A percentile compares a stretch with the other conserved stretches of the same genome.
These are phyloP conservation scores for Cygnus buccinator DNA, from an alignment of 2,113 vertebrate species.

Conservation along the genomic window DNA sequence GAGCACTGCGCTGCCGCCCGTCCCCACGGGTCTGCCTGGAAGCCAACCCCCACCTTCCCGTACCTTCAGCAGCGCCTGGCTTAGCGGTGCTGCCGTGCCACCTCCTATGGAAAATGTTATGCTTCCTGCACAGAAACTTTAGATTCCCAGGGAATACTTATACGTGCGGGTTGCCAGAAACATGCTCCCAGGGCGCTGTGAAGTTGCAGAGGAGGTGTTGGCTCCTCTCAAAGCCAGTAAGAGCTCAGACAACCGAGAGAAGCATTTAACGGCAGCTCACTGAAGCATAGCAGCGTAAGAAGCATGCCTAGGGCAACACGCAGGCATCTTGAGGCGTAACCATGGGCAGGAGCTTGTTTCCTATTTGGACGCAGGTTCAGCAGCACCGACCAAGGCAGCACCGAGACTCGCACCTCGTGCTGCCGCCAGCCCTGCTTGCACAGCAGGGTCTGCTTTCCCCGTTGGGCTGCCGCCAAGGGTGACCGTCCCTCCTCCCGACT, in stretches of 20 bases:
- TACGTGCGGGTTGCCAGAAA: neutral
- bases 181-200: fast-evolving
- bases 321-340: fast-evolving
- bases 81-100: neutral
- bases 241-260: fast-evolving
- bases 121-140: no score
- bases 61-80: neutral
- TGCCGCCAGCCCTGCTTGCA: no score
- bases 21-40: no score
- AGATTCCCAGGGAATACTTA: neutral
- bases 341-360: neutral
- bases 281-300: neutral
- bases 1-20: no score
- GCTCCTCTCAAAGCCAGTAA: neutral
- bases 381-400: neutral
- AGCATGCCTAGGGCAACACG: neutral
- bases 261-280: neutral
- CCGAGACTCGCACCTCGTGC: no score
- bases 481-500: neutral
- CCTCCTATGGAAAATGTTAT: neutral
- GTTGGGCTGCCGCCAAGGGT: no score
- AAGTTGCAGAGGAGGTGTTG: neutral
- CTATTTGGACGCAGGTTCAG: neutral
- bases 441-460: no score
- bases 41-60: no score